These are phyloP conservation scores for Ophion obscuratus DNA, from an alignment of 2,888 invertebrate genomes.

Conservation along the genomic window DNA sequence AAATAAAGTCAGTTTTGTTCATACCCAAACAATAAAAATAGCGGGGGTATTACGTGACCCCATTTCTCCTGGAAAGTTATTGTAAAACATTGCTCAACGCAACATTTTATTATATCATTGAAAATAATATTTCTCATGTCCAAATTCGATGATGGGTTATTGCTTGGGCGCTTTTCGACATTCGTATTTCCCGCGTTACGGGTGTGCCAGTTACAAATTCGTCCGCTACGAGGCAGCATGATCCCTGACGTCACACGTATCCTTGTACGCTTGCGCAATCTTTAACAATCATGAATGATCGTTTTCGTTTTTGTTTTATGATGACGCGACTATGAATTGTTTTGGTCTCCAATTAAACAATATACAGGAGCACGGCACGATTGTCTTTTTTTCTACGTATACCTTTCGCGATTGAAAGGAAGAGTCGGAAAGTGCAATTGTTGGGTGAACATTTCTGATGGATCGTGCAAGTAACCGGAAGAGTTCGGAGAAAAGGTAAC, in stretches of 20 bases:
- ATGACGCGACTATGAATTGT: slow-evolving; percentile 65
- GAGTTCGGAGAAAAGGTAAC: slow-evolving; percentile 74
- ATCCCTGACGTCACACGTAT: not conserved
- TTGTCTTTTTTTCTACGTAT: slow-evolving; percentile 9
- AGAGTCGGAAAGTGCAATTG: not conserved
- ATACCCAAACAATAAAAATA: too few relatives aligned
- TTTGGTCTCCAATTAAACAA: slow-evolving; percentile 53
- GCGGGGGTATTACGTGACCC: too few relatives aligned
- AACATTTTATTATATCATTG: not conserved
- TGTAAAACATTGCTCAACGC: not conserved
- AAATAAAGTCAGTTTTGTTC: too few relatives aligned
- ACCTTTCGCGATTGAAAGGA: slow-evolving; percentile 21
- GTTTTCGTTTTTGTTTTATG: slow-evolving; percentile 31
- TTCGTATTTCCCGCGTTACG: slow-evolving; percentile 35
- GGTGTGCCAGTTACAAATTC: not conserved
- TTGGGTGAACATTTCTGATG: slow-evolving; percentile 58
- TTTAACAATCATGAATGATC: slow-evolving; percentile 47
- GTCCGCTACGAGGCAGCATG: slow-evolving; percentile 15
- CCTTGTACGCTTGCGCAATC: slow-evolving; percentile 42
- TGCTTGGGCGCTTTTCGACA: not conserved
- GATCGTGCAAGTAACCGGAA: slow-evolving; percentile 71
- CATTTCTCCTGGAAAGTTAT: not conserved
- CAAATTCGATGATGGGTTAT: not conserved
- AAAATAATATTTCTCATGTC: not conserved
- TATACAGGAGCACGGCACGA: slow-evolving; percentile 22